A percentile compares a stretch with the other conserved stretches of the same genome.
Evolutionary conservation across 2,797 vertebrate genomes (phyloP).

Genomic region (Pipistrellus nathusii): DNA sequence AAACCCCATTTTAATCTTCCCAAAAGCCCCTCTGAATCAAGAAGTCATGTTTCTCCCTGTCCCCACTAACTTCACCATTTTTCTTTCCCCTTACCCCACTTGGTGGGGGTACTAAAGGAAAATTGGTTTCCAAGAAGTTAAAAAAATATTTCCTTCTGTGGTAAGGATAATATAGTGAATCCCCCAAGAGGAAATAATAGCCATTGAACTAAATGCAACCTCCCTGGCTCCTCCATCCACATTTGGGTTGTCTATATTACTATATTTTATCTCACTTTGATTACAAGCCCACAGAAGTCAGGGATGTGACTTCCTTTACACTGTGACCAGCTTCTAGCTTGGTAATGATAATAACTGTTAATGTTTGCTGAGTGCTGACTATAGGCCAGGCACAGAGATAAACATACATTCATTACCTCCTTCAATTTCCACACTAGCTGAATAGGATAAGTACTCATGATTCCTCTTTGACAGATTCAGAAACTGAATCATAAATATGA

Average conservation of each 20-base stretch:
- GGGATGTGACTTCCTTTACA: not conserved
- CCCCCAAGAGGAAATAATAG: not conserved
- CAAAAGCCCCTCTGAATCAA: not conserved
- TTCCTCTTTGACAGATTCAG: not conserved
- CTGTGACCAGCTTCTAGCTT: not conserved
- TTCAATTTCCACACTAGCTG: not conserved
- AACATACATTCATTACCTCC: not conserved
- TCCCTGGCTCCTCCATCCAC: not conserved
- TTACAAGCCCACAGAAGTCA: slow-evolving; percentile 3
- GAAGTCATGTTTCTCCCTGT: slow-evolving; percentile 64
- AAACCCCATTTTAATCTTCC: not conserved
- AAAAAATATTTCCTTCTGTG: slow-evolving; percentile 42
- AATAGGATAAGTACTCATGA: not conserved
- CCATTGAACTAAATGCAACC: not conserved
- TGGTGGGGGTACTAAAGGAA: not conserved
- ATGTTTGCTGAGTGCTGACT: slow-evolving; percentile 26
- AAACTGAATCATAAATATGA: slow-evolving; percentile 45
- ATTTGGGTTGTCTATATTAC: not conserved
- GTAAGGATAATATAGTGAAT: slow-evolving; percentile 4
- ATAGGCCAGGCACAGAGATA: not conserved
- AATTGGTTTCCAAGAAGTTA: slow-evolving; percentile 42
- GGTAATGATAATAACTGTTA: not conserved
- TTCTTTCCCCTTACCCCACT: slow-evolving; percentile 41
- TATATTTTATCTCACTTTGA: slow-evolving; percentile 55
- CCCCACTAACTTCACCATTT: not conserved